phyloP scores from a whole-genome alignment of 1,140 invertebrate species.

The Pomacea maculata region DNA sequence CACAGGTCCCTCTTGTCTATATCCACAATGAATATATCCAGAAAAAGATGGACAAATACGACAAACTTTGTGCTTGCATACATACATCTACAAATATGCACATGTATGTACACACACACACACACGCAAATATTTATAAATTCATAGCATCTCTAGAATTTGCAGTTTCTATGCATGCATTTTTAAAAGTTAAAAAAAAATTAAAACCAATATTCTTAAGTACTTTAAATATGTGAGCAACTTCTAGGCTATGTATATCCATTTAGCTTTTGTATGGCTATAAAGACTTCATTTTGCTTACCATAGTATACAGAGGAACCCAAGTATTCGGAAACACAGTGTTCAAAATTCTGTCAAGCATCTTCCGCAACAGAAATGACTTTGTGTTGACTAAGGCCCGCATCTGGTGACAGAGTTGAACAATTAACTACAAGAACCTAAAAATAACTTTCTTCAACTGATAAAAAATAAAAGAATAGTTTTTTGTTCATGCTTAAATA shows the following conservation, averaged over 20 bases:
- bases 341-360: slow-evolving; percentile 82
- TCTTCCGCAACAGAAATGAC: slow-evolving; percentile 82
- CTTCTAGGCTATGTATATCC: neutral
- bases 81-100: slow-evolving; percentile 5
- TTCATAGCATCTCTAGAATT: neutral
- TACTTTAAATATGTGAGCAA: neutral
- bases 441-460: no score
- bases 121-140: slow-evolving; percentile 1
- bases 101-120: neutral
- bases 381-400: slow-evolving; percentile 84
- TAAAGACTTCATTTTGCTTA: slow-evolving; percentile 36
- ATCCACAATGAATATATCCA: neutral
- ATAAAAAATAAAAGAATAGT: no score
- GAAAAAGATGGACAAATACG: neutral
- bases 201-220: neutral
- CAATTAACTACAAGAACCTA: no score
- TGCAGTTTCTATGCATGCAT: neutral
- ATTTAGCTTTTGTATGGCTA: neutral
- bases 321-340: slow-evolving; percentile 79
- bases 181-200: neutral
- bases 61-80: neutral
- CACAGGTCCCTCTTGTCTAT: neutral
- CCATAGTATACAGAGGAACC: slow-evolving; percentile 86
- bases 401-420: slow-evolving; percentile 74
- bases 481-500: no score